Conservation (phyloP, 2,888 invertebrate genomes). For the Lymantria dispar region DNA sequence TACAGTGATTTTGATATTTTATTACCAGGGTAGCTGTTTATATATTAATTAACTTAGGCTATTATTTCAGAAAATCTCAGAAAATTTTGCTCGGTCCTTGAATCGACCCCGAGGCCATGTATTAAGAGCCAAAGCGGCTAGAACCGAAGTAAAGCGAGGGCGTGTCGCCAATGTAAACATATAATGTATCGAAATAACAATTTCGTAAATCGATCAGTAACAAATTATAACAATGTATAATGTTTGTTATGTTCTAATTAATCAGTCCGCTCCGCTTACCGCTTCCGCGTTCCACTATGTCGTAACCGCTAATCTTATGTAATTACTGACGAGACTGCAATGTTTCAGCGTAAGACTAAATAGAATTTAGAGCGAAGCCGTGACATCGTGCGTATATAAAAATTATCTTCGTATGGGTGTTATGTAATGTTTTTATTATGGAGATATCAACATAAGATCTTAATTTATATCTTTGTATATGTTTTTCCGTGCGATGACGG, state of each 20-base stretch:
- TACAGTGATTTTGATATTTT: no score
- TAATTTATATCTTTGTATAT: no score
- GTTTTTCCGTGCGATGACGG: no score
- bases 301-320: conserved; percentile 12
- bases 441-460: no score
- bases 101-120: no score
- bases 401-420: conserved; percentile 9
- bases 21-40: no score
- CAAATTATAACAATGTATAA: conserved; percentile 3
- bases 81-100: no score
- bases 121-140: no score
- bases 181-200: neutral
- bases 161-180: no score
- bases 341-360: neutral
- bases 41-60: no score
- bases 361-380: conserved; percentile 1
- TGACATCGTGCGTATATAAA: conserved; percentile 8
- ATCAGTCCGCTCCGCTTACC: conserved; percentile 4
- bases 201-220: neutral
- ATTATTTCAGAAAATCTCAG: no score
- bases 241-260: conserved; percentile 9
- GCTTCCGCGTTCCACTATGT: conserved; percentile 10
- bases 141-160: no score
- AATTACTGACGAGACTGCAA: conserved; percentile 1
- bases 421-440: neutral